Evolutionary conservation across 2,113 vertebrate species (phyloP), one percentile per base, ranked within the genome.

Genomic region (Onychorhynchus coronatus): DNA sequence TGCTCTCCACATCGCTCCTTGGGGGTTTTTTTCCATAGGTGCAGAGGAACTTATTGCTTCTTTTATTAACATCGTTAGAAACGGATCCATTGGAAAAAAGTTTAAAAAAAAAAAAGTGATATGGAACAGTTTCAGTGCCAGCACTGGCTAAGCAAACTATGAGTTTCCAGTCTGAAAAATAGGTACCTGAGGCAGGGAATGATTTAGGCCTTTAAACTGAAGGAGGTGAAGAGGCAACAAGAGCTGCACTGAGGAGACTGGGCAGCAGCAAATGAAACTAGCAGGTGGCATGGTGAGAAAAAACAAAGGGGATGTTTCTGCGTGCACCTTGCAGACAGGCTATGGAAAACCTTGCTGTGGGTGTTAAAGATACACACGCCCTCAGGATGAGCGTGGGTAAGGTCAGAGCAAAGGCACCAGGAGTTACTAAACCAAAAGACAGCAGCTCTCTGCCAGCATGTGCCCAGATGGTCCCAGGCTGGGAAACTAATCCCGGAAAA

Each of bases 331-430:
- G 71, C 71, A 67, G 76, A 17, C 35, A 61, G 39, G 25, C 65
- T 70, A 18, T 25, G 76, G 37, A 33, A 66, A 66, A 58, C 21
- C 12, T 58, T 30, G 47, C 80, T 59, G 42, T 12, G 28, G 28
- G 8, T 35, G 11, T 9, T 41, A 35, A 33, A 44, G 62, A 8
- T 16, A 47, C 5, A 3, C 0, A 0, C 3, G 61, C 4, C 37
- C 47, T 84, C 24, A 19, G 27, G 44, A 24, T 47, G 19, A 67
- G 46, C 9, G 9, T 20, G 31, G 35, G 53, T 74, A 73, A 71
- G 44, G 65, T 50, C 70, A 50, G 0, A 55, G 39, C 33, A 55
- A 63, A 50, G 39, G n/a, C 78, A 72, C 18, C 81, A 19, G 35
- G 31, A 72, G 9, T 28, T 59, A 37, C 31, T 37, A 27, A 84